Evolutionary conservation across 30 jellyfish, hydroid and myxozoan genomes (phyloP).

Genomic region (Chrysaora quinquecirrha): DNA sequence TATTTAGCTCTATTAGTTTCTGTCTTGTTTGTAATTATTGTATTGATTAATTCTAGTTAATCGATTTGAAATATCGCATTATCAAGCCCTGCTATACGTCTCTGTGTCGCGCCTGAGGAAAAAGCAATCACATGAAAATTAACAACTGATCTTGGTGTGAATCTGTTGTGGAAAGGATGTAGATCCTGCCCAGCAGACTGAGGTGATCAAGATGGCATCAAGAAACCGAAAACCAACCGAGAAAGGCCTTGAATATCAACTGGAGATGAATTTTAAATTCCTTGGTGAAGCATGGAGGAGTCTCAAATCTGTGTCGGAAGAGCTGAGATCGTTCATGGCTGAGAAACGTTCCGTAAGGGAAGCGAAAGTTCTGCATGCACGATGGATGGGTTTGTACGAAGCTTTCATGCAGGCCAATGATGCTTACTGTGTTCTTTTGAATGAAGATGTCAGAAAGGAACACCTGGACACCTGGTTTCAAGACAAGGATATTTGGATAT

Average conservation of each 20-base stretch:
- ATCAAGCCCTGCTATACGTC: constrained; percentile 18
- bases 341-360: constrained; percentile 31
- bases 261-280: constrained; percentile 20
- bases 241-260: constrained; percentile 41
- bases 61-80: constrained; percentile 31
- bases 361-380: constrained; percentile 8
- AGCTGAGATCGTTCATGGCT: background rate
- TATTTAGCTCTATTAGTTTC: constrained; percentile 22
- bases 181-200: constrained; percentile 13
- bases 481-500: constrained; percentile 4
- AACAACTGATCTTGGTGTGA: constrained; percentile 39
- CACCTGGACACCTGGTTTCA: constrained; percentile 39
- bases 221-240: constrained; percentile 29
- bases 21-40: constrained; percentile 15
- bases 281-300: constrained; percentile 50
- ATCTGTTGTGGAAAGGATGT: constrained; percentile 26
- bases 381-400: constrained; percentile 43
- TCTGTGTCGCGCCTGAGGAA: constrained; percentile 15
- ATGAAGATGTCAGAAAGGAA: constrained; percentile 26
- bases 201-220: constrained; percentile 38
- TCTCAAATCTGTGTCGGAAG: constrained; percentile 27
- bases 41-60: constrained; percentile 21
- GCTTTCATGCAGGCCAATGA: constrained; percentile 43
- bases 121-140: no score
- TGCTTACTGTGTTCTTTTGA: constrained; percentile 24